A percentile compares a stretch with the other conserved stretches of the same genome.
These are phyloP conservation scores for Dicerorhinus sumatrensis DNA, from an alignment of 2,113 vertebrate species.

Conservation along the genomic window DNA sequence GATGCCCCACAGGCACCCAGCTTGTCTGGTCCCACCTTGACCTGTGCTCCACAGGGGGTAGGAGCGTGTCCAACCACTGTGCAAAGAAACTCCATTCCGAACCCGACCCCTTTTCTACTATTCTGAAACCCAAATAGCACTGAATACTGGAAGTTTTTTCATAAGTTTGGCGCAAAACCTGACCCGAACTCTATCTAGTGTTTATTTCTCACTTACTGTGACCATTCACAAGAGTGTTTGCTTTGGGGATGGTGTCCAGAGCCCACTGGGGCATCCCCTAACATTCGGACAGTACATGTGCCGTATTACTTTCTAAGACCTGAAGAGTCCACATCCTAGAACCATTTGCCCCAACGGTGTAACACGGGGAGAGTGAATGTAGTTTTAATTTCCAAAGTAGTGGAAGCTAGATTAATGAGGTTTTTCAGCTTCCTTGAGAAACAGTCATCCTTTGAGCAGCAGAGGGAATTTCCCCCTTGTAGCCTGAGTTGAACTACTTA, in stretches of 20 bases:
- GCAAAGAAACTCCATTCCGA: no score
- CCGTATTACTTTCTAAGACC: neutral
- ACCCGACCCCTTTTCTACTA: accelerated
- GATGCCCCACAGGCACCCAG: neutral
- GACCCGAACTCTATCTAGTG: no score
- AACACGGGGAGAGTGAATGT: neutral
- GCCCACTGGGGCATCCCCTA: neutral
- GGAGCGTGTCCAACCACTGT: no score
- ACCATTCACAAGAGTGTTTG: neutral
- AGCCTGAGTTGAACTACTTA: no score
- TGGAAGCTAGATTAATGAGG: neutral
- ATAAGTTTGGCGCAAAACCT: neutral
- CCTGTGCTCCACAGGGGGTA: neutral
- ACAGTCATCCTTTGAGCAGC: accelerated
- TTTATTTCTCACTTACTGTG: neutral
- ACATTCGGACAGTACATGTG: no score
- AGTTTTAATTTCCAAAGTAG: neutral
- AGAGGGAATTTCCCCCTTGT: neutral
- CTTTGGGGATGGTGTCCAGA: neutral
- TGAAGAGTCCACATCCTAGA: neutral
- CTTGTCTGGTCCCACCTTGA: accelerated
- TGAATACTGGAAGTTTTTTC: neutral
- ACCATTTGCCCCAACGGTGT: neutral
- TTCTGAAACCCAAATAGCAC: neutral
- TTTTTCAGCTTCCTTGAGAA: neutral